Evolutionary conservation across 2,888 invertebrate species (phyloP), one percentile per base, ranked within the genome.

Genomic region (Spodoptera littoralis): DNA sequence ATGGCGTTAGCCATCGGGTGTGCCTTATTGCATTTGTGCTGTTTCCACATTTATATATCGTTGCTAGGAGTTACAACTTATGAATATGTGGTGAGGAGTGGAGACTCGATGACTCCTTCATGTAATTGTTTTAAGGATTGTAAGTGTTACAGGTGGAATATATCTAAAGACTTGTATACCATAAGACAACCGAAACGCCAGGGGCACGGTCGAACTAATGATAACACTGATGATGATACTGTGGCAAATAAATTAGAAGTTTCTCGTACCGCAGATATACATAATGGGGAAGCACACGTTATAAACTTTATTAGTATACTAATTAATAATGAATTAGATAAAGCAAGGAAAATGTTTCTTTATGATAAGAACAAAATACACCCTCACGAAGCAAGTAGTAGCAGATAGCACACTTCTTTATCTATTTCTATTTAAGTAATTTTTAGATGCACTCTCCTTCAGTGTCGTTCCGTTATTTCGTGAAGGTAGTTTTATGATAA

Each of bases 21-120:
- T 36, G 95, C 98, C 53, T 95, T 98, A 62, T 92, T 98, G 70
- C 98, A 98, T 90, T 94, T 98, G 57, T 97, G 97, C 87, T 97
- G 97, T 92, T 98, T 98, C 89, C 98, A 98, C 90, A 96, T 97
- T 65, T 98, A 98, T 90, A 98, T 98, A 84, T 97, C 97, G 3
- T 96, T 97, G 77, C 92, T 98, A 81, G 98, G 98, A 1, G 94
- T 98, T 49, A 98, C 98, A 22, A 98, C 98, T 0, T 98, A 98
- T 92, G 98, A 98, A 86, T 98, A 98, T 90, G 97, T 98, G 66
- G 85, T 91, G 57, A 88, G 83, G 70, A 88, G 84, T 76, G 80
- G 82, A 59, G 85, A 85, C 47, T 81, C 82, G 1, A 85, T 84
- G 76, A 76, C 76, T 48, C 70, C 82, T 36, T 79, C 72, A 42